These are phyloP conservation scores for Drosophila seclusa DNA, from an alignment of 2,888 invertebrate genomes.

Conservation along the genomic window DNA sequence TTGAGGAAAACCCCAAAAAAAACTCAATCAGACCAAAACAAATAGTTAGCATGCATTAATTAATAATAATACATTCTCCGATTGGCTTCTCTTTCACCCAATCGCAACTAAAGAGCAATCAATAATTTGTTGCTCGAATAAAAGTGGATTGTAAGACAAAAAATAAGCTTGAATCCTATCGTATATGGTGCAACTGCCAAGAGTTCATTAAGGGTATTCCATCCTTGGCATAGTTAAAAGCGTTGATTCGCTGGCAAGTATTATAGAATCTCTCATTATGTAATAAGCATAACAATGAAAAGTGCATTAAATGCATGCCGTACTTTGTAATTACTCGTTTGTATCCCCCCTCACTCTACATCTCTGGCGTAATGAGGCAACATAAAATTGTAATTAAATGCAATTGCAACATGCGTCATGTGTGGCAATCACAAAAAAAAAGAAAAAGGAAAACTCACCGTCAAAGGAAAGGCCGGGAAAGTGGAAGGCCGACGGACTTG, in stretches of 20 bases:
- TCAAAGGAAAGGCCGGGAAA: slow-evolving; percentile 83
- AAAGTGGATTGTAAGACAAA: background rate
- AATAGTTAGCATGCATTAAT: too few relatives aligned
- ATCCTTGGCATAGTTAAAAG: background rate
- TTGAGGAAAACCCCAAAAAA: too few relatives aligned
- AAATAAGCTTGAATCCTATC: background rate
- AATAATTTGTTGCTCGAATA: background rate
- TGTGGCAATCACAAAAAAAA: slow-evolving; percentile 27
- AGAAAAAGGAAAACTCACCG: slow-evolving; percentile 71
- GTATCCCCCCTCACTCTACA: background rate
- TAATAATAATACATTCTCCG: too few relatives aligned
- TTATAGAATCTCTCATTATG: slow-evolving; percentile 32
- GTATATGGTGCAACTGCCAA: background rate
- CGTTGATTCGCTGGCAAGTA: background rate
- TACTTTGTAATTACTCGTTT: slow-evolving; percentile 47
- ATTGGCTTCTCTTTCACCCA: background rate
- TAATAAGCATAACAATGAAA: slow-evolving; percentile 56
- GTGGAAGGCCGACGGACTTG: slow-evolving; percentile 77
- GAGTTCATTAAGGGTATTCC: slow-evolving; percentile 1
- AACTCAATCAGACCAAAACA: too few relatives aligned
- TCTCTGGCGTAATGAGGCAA: slow-evolving; percentile 13
- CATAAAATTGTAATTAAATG: slow-evolving; percentile 78
- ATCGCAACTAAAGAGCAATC: background rate
- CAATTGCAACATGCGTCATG: slow-evolving; percentile 47
- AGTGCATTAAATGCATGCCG: slow-evolving; percentile 55